phyloP scores from a whole-genome alignment of 30 jellyfish, hydroid and myxozoan species.

The Rhopilema esculentum region DNA sequence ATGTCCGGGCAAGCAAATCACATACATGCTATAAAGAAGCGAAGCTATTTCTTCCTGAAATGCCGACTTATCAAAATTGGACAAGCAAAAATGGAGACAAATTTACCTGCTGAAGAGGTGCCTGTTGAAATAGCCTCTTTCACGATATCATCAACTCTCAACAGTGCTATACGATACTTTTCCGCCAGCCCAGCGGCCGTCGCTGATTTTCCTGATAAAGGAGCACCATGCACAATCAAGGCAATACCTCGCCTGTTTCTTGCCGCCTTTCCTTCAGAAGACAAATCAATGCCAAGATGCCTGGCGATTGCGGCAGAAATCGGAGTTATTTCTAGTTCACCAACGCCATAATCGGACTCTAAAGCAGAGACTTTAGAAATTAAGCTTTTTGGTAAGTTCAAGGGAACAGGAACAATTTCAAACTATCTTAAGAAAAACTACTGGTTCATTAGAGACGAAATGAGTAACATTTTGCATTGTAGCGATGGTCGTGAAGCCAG shows the following conservation, averaged over 20 bases:
- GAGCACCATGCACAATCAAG: constrained; percentile 96
- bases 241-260: constrained; percentile 95
- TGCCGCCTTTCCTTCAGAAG: constrained; percentile 98
- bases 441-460: no score
- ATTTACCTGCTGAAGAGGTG: constrained; percentile 85
- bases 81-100: no score
- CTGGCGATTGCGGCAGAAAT: constrained; percentile 98
- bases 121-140: constrained; percentile 88
- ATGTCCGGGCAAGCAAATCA: no score
- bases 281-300: constrained; percentile 92
- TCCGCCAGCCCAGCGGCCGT: constrained; percentile 90
- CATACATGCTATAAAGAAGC: no score
- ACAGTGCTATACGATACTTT: constrained; percentile 59
- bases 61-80: neutral
- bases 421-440: no score
- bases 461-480: no score
- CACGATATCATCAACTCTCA: constrained; percentile 82
- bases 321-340: constrained; percentile 98
- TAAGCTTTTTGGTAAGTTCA: neutral
- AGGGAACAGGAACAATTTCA: no score
- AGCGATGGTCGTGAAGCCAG: no score
- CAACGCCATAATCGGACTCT: constrained; percentile 84
- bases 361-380: neutral
- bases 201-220: constrained; percentile 97
- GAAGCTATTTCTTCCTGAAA: no score